These are phyloP conservation scores for Gandaritis pyraliata DNA, from an alignment of 2,888 invertebrate genomes.

Conservation along the genomic window DNA sequence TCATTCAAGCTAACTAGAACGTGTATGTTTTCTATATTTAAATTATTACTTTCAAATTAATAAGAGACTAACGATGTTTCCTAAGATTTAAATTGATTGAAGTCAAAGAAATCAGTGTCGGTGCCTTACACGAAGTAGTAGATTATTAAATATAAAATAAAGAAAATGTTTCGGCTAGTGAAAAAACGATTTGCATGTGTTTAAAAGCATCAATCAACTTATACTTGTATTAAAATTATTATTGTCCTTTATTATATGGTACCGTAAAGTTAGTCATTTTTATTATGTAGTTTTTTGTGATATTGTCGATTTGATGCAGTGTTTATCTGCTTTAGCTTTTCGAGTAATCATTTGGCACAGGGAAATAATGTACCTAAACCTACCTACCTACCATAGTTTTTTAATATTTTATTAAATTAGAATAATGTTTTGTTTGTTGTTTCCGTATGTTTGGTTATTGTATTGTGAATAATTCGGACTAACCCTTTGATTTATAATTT, in stretches of 20 bases:
- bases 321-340: neutral
- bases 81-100: neutral
- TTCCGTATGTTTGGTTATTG: slow-evolving; percentile 17
- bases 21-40: neutral
- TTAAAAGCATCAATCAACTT: too few species aligned
- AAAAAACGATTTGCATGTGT: too few species aligned
- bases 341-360: neutral
- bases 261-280: too few species aligned
- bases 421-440: slow-evolving; percentile 7
- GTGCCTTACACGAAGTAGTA: slow-evolving; percentile 3
- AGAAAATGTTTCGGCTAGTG: neutral
- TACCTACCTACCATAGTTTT: neutral
- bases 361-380: neutral
- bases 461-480: neutral
- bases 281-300: too few species aligned
- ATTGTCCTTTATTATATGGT: too few species aligned
- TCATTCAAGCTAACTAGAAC: neutral
- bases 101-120: neutral
- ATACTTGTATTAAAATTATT: too few species aligned
- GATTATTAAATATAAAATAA: neutral
- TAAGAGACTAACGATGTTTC: neutral
- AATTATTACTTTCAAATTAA: neutral
- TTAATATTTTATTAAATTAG: slow-evolving; percentile 4
- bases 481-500: neutral
- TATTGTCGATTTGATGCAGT: too few species aligned